Percentiles rank a stretch among this genome's conserved stretches.
phyloP scores from a whole-genome alignment of 1,140 invertebrate genomes.

The Neotoxoptera formosana region DNA sequence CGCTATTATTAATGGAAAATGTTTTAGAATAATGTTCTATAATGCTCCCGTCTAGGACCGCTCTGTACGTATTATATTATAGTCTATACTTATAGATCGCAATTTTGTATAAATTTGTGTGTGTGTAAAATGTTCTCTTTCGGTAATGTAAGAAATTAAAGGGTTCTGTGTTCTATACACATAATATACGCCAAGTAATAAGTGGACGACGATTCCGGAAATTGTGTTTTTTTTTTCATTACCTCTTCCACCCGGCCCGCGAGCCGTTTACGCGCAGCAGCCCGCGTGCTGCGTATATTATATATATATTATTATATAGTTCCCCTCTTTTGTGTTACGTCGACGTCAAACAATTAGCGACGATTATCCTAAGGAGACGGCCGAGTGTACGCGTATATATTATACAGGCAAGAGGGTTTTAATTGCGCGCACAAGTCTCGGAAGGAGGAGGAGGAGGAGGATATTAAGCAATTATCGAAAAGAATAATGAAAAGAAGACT shows the following conservation, averaged over 20 bases:
- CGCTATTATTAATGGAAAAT: background rate
- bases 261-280: background rate
- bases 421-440: slow-evolving; percentile 23
- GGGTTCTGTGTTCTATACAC: background rate
- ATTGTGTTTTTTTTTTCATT: slow-evolving; percentile 32
- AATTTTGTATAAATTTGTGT: background rate
- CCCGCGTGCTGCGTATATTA: background rate
- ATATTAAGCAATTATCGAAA: slow-evolving; percentile 53
- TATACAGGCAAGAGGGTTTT: slow-evolving; percentile 9
- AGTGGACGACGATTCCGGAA: slow-evolving; percentile 52
- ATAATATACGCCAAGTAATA: background rate
- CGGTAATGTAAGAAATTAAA: slow-evolving; percentile 21
- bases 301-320: background rate
- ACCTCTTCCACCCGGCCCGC: background rate
- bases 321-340: background rate
- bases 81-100: background rate
- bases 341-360: slow-evolving; percentile 55
- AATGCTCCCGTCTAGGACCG: background rate
- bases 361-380: slow-evolving; percentile 34
- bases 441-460: slow-evolving; percentile 36
- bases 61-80: background rate
- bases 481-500: background rate
- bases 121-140: background rate
- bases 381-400: background rate
- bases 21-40: background rate